A percentile compares a stretch with the other conserved stretches of the same genome.
These are phyloP conservation scores for Isurus oxyrinchus DNA, from an alignment of 2,113 vertebrate genomes.

Conservation along the genomic window DNA sequence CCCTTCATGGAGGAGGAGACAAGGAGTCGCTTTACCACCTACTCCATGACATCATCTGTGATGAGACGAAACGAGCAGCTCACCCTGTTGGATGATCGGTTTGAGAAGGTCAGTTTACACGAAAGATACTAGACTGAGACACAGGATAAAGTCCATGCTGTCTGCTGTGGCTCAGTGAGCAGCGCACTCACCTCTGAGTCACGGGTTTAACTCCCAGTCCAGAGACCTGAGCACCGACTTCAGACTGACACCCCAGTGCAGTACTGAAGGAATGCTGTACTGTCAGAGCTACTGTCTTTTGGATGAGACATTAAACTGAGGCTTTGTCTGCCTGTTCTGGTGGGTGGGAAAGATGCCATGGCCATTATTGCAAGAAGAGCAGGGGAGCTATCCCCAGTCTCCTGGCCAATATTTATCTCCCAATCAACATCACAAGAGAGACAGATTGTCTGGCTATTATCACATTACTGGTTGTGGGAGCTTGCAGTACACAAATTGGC, in stretches of 20 bases:
- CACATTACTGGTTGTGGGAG: no score
- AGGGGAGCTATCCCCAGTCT: no score
- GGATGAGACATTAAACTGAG: no score
- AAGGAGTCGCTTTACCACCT: constrained; percentile 88
- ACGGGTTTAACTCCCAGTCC: not conserved
- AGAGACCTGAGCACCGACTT: no score
- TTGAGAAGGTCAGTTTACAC: constrained; percentile 74
- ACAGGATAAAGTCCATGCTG: not conserved
- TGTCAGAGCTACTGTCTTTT: not conserved
- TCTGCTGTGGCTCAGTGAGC: not conserved
- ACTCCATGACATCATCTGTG: constrained; percentile 86
- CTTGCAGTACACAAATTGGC: no score
- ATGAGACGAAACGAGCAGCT: constrained; percentile 91
- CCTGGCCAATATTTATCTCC: no score
- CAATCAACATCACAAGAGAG: no score
- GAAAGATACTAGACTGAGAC: not conserved
- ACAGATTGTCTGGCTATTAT: no score
- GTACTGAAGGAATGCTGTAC: not conserved
- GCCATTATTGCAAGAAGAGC: no score
- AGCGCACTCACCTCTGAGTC: not conserved
- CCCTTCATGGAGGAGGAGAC: constrained; percentile 88
- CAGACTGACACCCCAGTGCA: not conserved
- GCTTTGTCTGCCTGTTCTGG: no score
- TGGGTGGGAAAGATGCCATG: no score
- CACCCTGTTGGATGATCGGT: constrained; percentile 83